Conservation (phyloP, 2,113 vertebrate species). For the Pangasianodon hypophthalmus region DNA sequence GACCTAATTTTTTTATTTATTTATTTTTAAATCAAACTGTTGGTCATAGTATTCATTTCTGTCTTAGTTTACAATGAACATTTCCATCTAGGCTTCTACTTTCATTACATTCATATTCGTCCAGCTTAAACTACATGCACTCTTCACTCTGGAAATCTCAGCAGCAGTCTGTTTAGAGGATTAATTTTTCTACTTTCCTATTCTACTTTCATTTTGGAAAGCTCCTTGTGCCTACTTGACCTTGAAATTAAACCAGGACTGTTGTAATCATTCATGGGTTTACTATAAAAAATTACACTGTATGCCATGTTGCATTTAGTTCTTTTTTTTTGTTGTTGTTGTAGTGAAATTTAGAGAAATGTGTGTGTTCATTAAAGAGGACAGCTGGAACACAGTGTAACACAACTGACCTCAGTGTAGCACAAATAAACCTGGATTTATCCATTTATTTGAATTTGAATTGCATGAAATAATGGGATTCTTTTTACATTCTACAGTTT, state of each 20-base stretch:
- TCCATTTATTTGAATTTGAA: not conserved
- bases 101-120: not conserved
- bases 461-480: too few relatives aligned
- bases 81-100: not conserved
- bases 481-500: too few relatives aligned
- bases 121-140: not conserved
- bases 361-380: not conserved
- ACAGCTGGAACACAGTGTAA: not conserved
- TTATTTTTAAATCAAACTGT: not conserved
- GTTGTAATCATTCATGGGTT: not conserved
- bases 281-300: not conserved
- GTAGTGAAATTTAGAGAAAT: not conserved
- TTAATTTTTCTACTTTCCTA: not conserved
- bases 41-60: not conserved
- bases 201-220: not conserved
- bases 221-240: not conserved
- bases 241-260: not conserved
- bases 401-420: too few relatives aligned
- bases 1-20: not conserved
- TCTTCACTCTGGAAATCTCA: not conserved
- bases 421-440: not conserved
- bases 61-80: not conserved
- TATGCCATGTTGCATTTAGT: not conserved
- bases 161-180: not conserved
- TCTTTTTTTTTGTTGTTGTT: not conserved